These are phyloP conservation scores for Anneissia japonica DNA, from an alignment of 35 echinoderm and acorn worm genomes.

Conservation along the genomic window DNA sequence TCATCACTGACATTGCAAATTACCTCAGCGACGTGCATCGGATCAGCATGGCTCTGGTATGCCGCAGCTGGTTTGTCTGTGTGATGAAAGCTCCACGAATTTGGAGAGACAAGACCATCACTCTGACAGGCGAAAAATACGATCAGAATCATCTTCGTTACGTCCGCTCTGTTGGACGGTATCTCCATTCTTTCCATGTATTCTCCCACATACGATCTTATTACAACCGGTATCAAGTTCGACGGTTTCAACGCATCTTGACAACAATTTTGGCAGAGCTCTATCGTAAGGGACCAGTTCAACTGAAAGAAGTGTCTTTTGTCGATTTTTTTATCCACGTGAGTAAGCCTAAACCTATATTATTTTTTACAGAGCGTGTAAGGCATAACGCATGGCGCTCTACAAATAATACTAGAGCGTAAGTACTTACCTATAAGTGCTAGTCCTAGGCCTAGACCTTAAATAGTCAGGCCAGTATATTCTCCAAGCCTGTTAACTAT, in stretches of 20 bases:
- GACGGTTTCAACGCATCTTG: conserved; percentile 59
- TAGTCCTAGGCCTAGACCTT: not conserved
- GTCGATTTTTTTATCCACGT: conserved; percentile 49
- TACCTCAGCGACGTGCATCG: not conserved
- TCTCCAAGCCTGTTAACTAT: too few species aligned
- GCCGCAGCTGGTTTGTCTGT: conserved; percentile 54
- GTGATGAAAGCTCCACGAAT: conserved; percentile 56
- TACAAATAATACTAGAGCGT: too few species aligned
- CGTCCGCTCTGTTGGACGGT: conserved; percentile 52
- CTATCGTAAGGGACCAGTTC: conserved; percentile 70
- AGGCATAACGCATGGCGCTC: too few species aligned
- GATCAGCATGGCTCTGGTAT: conserved; percentile 37
- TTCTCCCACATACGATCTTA: conserved; percentile 43
- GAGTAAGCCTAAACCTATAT: not conserved
- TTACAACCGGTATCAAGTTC: conserved; percentile 1
- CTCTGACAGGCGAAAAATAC: conserved; percentile 48
- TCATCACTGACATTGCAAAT: conserved; percentile 24
- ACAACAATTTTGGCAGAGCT: conserved; percentile 72
- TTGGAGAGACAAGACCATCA: conserved; percentile 62
- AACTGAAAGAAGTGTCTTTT: conserved; percentile 59
- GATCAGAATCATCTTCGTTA: conserved; percentile 57
- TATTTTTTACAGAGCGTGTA: too few species aligned
- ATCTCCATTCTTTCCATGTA: conserved; percentile 49
- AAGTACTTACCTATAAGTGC: too few species aligned
- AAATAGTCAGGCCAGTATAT: too few species aligned